Evolutionary conservation across 2,797 vertebrate genomes (phyloP).

Genomic region (Spea hammondii): DNA sequence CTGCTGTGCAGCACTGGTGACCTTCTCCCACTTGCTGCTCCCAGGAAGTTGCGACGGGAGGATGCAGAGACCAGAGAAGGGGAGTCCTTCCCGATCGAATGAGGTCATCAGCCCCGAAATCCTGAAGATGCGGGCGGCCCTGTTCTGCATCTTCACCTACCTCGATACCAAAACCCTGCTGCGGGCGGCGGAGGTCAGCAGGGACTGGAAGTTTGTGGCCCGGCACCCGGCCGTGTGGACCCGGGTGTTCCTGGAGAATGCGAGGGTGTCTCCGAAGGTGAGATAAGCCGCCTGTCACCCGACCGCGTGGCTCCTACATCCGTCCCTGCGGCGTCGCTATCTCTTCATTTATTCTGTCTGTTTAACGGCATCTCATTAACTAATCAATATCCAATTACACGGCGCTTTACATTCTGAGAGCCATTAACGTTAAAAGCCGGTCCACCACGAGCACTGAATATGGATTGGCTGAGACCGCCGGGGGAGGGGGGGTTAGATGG

Average conservation of each 20-base stretch:
- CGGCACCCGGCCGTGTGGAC: slow-evolving; percentile 96
- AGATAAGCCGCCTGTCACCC: background rate
- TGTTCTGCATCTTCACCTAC: slow-evolving; percentile 99
- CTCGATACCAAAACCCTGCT: slow-evolving; percentile 92
- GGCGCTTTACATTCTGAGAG: background rate
- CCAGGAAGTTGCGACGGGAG: slow-evolving; percentile 55
- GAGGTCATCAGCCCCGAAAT: slow-evolving; percentile 97
- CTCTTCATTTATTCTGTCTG: background rate
- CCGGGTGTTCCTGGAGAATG: slow-evolving; percentile 90
- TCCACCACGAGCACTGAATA: too few species aligned
- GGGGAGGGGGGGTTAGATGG: too few species aligned
- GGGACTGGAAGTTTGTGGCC: slow-evolving; percentile 95
- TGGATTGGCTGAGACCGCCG: too few species aligned
- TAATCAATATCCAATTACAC: background rate
- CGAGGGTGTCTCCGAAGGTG: slow-evolving; percentile 94
- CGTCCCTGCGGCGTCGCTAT: background rate
- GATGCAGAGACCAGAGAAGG: slow-evolving; percentile 75
- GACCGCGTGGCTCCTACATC: background rate
- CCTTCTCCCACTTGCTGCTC: too few species aligned
- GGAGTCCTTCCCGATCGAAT: slow-evolving; percentile 81
- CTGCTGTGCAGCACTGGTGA: too few species aligned
- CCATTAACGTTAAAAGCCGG: background rate
- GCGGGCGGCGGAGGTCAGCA: slow-evolving; percentile 86
- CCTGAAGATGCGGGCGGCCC: slow-evolving; percentile 93
- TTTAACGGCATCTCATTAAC: background rate